Base-by-base conservation (phyloP, 2,113 vertebrate genomes). In the Gallinago jamesoni region DNA sequence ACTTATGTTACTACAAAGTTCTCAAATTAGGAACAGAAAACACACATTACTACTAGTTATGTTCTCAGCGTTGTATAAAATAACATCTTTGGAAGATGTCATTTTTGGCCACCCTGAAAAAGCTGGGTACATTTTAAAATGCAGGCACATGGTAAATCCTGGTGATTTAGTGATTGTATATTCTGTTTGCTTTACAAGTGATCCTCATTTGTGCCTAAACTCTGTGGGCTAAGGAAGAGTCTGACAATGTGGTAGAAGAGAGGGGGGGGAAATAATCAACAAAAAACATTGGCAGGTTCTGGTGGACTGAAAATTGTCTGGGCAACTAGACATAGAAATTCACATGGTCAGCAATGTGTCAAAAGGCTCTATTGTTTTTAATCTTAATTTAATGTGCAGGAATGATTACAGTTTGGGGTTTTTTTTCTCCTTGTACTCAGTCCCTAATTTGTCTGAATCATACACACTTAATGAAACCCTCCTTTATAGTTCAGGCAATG, bases 361-460 rank as follows among this genome's bases (percentile, higher is more conserved):
- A 84, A 43, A 89, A 24, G 66, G 21, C 27, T 75, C 45, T 82
- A 47, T 59, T 84, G 16, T 48, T 94, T 94, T 88, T 70, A 72
- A 92, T 69, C 30, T 93, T 90, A 73, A 86, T 87, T 92, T 84
- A 75, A 21, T 82, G n/a, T 90, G 14, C 28, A 73, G 75, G n/a
- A 85, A 94, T 60, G 2, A 84, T 82, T 82, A 86, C 6, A 75
- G 25, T 20, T 75, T 74, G 30, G 8, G 14, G 5, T 1, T 27
- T 14, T 70, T 80, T 76, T 76, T 15, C 33, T 25, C n/a, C 53
- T 81, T 70, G 59, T 80, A 89, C 72, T 73, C 68, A 62, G 80
- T 50, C 87, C 39, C n/a, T 87, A 85, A 95, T 96, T 95, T 90
- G 67, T 87, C 77, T 87, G 93, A 95, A 84, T 96, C 96, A 91